These are phyloP conservation scores for Acanthiza pusilla DNA, from an alignment of 2,797 vertebrate genomes.

Conservation along the genomic window DNA sequence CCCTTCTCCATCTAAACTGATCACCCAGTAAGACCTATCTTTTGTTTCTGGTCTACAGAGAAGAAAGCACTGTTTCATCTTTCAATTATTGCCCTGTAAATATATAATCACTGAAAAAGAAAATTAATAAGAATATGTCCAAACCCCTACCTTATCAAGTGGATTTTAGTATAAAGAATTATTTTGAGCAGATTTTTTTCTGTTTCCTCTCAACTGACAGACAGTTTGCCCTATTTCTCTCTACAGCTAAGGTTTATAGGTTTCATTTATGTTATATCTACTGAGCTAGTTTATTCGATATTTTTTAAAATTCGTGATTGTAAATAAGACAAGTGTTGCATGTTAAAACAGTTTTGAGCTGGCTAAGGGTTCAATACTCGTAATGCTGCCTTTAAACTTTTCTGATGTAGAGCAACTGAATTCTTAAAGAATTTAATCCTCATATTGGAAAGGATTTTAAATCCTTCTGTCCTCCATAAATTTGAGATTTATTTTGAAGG, in stretches of 20 bases:
- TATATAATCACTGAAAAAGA: neutral
- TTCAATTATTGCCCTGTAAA: neutral
- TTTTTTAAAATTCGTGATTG: neutral
- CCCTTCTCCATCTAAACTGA: neutral
- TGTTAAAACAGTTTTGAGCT: neutral
- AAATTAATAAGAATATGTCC: neutral
- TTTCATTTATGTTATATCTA: neutral
- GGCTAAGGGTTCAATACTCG: neutral
- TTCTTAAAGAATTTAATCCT: neutral
- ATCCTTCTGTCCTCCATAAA: constrained; percentile 38
- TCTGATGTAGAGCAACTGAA: neutral
- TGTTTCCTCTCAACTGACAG: neutral
- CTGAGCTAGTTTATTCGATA: neutral
- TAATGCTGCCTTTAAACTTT: constrained; percentile 24
- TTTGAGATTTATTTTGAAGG: neutral
- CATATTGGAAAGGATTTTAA: neutral
- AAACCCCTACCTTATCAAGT: neutral
- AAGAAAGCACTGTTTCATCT: neutral
- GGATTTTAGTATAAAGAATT: neutral
- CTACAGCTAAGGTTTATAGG: neutral
- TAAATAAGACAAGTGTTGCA: neutral
- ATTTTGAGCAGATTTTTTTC: neutral
- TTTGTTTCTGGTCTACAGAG: neutral
- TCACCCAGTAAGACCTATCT: neutral
- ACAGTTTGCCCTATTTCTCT: neutral